These are phyloP conservation scores for Oreochromis mossambicus DNA, from an alignment of 2,797 vertebrate genomes.

Conservation along the genomic window DNA sequence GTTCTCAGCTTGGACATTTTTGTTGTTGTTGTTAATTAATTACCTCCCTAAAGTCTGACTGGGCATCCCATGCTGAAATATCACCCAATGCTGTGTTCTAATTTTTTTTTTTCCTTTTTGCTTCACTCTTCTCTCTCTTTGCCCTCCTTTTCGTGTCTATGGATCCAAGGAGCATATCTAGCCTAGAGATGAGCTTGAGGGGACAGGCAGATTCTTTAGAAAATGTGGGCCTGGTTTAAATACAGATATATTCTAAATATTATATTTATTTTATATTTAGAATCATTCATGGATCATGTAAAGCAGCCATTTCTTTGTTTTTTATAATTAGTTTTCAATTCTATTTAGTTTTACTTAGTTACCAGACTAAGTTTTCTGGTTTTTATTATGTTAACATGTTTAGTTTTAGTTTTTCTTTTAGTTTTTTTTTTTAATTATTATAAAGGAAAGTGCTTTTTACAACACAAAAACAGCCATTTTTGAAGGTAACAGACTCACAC, in stretches of 20 bases:
- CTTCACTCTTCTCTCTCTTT: constrained; percentile 42
- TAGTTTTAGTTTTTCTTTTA: not conserved
- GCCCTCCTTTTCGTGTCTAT: constrained; percentile 51
- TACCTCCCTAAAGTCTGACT: constrained; percentile 75
- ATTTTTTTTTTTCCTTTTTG: constrained; percentile 41
- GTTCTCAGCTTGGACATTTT: constrained; percentile 71
- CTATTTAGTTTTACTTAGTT: not conserved
- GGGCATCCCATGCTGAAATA: constrained; percentile 65
- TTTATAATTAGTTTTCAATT: not conserved
- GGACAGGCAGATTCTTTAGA: not conserved
- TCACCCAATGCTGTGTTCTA: constrained; percentile 61
- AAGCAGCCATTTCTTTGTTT: not conserved
- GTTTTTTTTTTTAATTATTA: not conserved
- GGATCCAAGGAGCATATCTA: constrained; percentile 44
- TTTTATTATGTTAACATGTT: not conserved
- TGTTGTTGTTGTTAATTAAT: constrained; percentile 82
- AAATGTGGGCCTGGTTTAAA: not conserved
- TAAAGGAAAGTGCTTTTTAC: not conserved
- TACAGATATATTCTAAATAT: not conserved
- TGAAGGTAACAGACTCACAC: not conserved
- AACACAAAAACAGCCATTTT: not conserved
- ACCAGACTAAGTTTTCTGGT: not conserved
- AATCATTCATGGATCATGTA: not conserved
- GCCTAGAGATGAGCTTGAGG: constrained; percentile 39
- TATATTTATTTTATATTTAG: not conserved